phyloP scores from a whole-genome alignment of 2,797 vertebrate species.

The Strix occidentalis region DNA sequence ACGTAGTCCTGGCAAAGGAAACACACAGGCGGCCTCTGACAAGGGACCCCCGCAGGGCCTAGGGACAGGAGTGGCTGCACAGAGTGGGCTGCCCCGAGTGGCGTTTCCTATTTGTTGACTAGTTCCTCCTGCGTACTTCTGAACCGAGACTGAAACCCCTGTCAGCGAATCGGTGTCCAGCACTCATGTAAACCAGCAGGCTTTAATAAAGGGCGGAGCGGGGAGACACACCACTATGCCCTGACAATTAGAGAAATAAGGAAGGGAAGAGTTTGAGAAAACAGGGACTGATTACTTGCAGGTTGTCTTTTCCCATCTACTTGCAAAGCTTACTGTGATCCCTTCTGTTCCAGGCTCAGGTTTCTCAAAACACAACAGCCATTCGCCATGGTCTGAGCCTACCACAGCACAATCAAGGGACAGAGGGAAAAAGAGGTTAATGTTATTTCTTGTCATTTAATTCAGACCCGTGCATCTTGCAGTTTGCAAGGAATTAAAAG shows the following conservation, averaged over 20 bases:
- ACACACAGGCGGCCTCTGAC: background rate
- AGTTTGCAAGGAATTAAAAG: background rate
- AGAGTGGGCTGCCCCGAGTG: background rate
- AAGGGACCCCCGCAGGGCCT: background rate
- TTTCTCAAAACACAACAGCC: background rate
- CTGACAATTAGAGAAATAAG: background rate
- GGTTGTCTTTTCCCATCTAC: background rate
- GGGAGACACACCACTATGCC: background rate
- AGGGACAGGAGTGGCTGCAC: rapidly evolving
- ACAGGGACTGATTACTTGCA: background rate
- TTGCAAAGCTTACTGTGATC: background rate
- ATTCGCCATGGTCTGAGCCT: background rate
- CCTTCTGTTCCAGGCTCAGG: background rate
- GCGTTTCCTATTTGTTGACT: background rate
- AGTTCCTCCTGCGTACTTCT: background rate
- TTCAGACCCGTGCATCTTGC: background rate
- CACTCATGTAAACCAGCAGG: background rate
- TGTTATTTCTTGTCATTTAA: background rate
- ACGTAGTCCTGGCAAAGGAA: constrained; percentile 73
- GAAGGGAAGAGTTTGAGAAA: background rate
- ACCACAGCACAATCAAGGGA: background rate
- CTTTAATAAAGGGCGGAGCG: background rate
- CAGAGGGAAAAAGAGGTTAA: background rate
- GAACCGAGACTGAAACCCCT: background rate
- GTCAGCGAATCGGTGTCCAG: background rate